Percentiles rank a stretch among this genome's conserved stretches.
These are phyloP conservation scores for Brachyalestes nurse DNA, from an alignment of 2,797 vertebrate species.

Conservation along the genomic window DNA sequence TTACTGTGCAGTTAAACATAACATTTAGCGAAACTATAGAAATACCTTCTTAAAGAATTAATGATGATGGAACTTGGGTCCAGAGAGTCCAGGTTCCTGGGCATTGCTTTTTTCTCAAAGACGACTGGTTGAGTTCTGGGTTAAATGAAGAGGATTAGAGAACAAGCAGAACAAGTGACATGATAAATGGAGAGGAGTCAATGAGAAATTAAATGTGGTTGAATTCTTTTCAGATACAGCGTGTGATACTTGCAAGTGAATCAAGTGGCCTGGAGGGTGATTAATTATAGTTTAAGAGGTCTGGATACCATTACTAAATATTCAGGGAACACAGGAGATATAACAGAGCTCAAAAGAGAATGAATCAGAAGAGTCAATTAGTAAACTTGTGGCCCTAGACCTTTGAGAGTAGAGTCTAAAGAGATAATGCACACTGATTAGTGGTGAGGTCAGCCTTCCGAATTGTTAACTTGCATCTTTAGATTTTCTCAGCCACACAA, in stretches of 20 bases:
- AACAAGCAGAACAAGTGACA: not conserved
- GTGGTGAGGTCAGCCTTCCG: not conserved
- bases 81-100: too few relatives aligned
- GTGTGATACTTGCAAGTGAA: not conserved
- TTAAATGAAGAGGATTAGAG: not conserved
- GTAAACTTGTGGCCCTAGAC: not conserved
- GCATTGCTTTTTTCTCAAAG: not conserved
- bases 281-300: conserved; percentile 6
- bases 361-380: not conserved
- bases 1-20: too few relatives aligned
- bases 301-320: not conserved
- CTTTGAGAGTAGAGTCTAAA: not conserved
- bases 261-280: not conserved
- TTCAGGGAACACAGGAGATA: not conserved
- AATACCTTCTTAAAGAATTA: too few relatives aligned
- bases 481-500: not conserved
- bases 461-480: not conserved
- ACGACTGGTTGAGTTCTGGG: not conserved
- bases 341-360: conserved; percentile 2
- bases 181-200: not conserved
- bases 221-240: not conserved
- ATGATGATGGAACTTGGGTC: too few relatives aligned
- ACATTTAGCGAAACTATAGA: too few relatives aligned
- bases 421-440: not conserved
- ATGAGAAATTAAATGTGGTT: not conserved